These are phyloP conservation scores for Drosophila sulfurigaster DNA, from an alignment of 1,140 invertebrate species.

Conservation along the genomic window DNA sequence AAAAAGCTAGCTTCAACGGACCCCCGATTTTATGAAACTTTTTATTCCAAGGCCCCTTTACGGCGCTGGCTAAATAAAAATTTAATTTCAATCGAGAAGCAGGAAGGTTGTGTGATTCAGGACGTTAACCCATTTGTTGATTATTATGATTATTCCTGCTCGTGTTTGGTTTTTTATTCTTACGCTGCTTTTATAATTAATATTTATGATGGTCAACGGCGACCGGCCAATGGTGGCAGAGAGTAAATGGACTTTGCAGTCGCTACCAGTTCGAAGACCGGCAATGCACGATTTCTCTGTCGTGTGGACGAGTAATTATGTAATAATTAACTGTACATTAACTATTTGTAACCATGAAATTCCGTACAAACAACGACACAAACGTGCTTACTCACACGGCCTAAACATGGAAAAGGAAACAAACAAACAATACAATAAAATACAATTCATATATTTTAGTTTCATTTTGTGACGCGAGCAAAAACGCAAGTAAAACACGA, in stretches of 20 bases:
- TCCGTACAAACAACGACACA: conserved; percentile 39
- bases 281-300: conserved; percentile 25
- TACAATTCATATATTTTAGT: conserved; percentile 22
- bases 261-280: too few species aligned
- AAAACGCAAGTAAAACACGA: conserved; percentile 16
- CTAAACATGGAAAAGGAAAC: conserved; percentile 22
- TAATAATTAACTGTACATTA: conserved; percentile 82
- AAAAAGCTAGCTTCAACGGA: too few species aligned
- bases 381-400: not conserved
- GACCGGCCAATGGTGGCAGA: too few species aligned
- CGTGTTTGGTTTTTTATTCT: conserved; percentile 46
- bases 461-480: conserved; percentile 40
- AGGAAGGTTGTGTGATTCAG: conserved; percentile 50
- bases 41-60: too few species aligned
- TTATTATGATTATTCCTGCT: conserved; percentile 66
- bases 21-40: too few species aligned
- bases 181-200: conserved; percentile 67
- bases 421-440: conserved; percentile 34
- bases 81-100: conserved; percentile 46
- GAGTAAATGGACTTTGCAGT: conserved; percentile 33
- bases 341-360: conserved; percentile 83
- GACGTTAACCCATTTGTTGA: conserved; percentile 59
- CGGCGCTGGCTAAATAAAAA: conserved; percentile 7
- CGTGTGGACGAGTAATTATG: conserved; percentile 74
- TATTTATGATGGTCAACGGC: conserved; percentile 65